Conservation (phyloP, 2,888 invertebrate genomes). For the Sisyra terminalis region DNA sequence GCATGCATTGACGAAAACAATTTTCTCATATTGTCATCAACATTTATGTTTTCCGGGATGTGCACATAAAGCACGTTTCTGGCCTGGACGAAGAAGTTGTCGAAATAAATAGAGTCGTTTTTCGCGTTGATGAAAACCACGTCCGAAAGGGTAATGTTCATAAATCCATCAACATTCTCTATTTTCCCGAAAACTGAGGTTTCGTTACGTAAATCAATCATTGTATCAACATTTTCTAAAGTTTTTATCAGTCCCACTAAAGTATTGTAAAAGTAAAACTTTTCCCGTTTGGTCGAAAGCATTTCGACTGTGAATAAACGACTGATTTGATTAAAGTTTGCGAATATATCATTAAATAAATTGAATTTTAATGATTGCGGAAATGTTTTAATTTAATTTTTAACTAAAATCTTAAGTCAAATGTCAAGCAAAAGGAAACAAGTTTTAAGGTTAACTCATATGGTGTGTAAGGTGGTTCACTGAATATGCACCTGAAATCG, state of each 20-base stretch:
- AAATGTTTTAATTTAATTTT: too few species aligned
- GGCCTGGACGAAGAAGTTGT: slow-evolving; percentile 41
- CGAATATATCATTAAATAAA: too few species aligned
- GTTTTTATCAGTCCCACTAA: slow-evolving; percentile 44
- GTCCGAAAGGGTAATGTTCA: slow-evolving; percentile 48
- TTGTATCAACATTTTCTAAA: slow-evolving; percentile 39
- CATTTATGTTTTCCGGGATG: slow-evolving; percentile 31
- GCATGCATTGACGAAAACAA: slow-evolving; percentile 12
- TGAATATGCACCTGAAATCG: too few species aligned
- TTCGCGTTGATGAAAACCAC: slow-evolving; percentile 43
- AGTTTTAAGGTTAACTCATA: too few species aligned
- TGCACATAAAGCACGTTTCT: slow-evolving; percentile 53
- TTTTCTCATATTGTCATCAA: not conserved
- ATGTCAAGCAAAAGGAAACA: too few species aligned
- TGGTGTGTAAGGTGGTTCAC: too few species aligned
- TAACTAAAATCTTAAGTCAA: too few species aligned
- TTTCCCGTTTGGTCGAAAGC: slow-evolving; percentile 15
- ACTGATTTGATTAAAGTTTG: too few species aligned
- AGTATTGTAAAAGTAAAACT: slow-evolving; percentile 35
- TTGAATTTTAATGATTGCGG: too few species aligned
- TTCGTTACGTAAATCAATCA: slow-evolving; percentile 50
- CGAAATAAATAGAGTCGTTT: slow-evolving; percentile 31
- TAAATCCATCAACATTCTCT: slow-evolving; percentile 44
- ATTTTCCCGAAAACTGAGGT: slow-evolving; percentile 42
- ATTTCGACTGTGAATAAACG: too few species aligned